These are phyloP conservation scores for Rhyzopertha dominica DNA, from an alignment of 1,140 invertebrate genomes.

Conservation along the genomic window DNA sequence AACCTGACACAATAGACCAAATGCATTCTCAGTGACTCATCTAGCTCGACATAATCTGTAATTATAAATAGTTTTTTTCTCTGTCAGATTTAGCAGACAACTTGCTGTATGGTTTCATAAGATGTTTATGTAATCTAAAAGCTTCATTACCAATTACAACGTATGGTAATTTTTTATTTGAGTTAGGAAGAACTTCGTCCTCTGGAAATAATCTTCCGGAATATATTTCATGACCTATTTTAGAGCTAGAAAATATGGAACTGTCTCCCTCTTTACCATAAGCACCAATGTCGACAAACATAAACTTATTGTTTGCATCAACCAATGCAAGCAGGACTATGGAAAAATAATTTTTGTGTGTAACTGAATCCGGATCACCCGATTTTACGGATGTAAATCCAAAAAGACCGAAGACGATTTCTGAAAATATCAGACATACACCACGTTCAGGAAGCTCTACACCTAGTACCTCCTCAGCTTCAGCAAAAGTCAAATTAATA, in stretches of 20 bases:
- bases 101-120: slow-evolving; percentile 29
- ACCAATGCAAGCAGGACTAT: slow-evolving; percentile 42
- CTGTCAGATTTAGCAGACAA: slow-evolving; percentile 17
- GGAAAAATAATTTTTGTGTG: slow-evolving; percentile 45
- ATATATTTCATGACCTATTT: no score
- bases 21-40: slow-evolving; percentile 43
- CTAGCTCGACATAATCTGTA: slow-evolving; percentile 44
- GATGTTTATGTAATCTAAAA: slow-evolving; percentile 1
- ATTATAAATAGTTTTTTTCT: slow-evolving; percentile 45
- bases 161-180: slow-evolving; percentile 7
- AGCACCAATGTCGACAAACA: slow-evolving; percentile 40
- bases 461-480: no score
- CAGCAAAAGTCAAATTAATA: no score
- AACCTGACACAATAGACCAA: slow-evolving; percentile 41
- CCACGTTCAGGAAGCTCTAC: no score
- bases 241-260: no score
- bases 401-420: no score
- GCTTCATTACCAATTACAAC: slow-evolving; percentile 5
- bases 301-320: slow-evolving; percentile 43
- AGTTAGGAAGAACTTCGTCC: slow-evolving; percentile 7
- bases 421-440: no score
- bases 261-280: slow-evolving; percentile 37
- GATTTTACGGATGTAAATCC: no score
- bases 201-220: slow-evolving; percentile 2
- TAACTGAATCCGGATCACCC: no score